A percentile compares a stretch with the other conserved stretches of the same genome.
Evolutionary conservation across 30 jellyfish, hydroid and myxozoan species (phyloP).

Genomic region (Aurelia sp.): DNA sequence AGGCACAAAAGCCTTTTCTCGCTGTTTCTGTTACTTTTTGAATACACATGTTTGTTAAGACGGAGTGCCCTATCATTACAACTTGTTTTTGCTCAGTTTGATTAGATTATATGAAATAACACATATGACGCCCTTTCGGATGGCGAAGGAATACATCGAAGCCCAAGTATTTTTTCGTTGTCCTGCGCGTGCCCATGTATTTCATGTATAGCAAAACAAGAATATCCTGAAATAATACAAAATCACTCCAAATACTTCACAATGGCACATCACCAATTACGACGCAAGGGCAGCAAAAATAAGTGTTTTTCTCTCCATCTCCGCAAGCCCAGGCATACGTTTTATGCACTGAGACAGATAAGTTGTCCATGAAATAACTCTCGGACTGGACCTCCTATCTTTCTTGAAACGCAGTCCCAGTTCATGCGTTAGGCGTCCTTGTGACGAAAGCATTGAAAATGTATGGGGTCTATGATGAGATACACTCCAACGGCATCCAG

Average conservation of each 20-base stretch:
- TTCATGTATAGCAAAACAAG: too few species aligned
- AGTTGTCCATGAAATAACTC: not conserved
- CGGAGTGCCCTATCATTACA: too few species aligned
- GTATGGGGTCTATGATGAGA: not conserved
- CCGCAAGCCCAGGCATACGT: not conserved
- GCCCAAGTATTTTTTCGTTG: too few species aligned
- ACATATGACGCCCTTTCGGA: too few species aligned
- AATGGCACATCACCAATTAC: conserved; percentile 3
- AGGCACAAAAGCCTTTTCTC: too few species aligned
- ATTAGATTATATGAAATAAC: too few species aligned
- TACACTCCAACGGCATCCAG: not conserved
- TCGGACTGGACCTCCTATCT: conserved; percentile 15
- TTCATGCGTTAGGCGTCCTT: not conserved
- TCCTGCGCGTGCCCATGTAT: too few species aligned
- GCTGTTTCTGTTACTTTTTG: too few species aligned
- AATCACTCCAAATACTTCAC: not conserved
- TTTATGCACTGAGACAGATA: not conserved
- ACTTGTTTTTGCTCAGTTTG: too few species aligned
- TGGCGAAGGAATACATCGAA: too few species aligned
- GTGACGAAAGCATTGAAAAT: not conserved
- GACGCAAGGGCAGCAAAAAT: conserved; percentile 12
- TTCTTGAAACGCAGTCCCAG: not conserved
- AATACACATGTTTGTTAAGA: too few species aligned
- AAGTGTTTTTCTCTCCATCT: not conserved
- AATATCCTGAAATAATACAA: not conserved